Evolutionary conservation across 2,888 invertebrate species (phyloP).

Genomic region (Aromia moschata): DNA sequence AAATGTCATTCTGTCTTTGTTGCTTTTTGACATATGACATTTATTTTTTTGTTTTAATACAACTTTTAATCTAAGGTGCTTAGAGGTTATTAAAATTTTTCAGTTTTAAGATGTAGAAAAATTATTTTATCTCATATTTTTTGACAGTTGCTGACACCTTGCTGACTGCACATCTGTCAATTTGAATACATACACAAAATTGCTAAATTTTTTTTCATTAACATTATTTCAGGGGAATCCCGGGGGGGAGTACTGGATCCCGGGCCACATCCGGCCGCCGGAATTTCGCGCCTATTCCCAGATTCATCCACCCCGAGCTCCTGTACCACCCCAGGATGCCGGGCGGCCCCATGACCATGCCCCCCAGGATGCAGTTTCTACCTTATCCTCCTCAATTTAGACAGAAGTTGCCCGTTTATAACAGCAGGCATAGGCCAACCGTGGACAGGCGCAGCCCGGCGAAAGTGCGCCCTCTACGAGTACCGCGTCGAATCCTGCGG

Average conservation of each 20-base stretch:
- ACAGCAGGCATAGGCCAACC: conserved; percentile 24
- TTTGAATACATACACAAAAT: too few relatives aligned
- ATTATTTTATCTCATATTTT: too few relatives aligned
- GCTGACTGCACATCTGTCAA: too few relatives aligned
- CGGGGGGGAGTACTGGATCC: conserved; percentile 24
- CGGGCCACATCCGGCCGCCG: conserved; percentile 23
- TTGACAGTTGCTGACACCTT: too few relatives aligned
- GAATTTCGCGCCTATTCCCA: conserved; percentile 25
- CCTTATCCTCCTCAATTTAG: conserved; percentile 20
- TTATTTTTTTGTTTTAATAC: too few relatives aligned
- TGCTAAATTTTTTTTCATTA: too few relatives aligned
- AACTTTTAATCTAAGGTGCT: too few relatives aligned
- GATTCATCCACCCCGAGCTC: conserved; percentile 28
- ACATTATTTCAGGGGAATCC: conserved; percentile 25
- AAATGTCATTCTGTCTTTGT: too few relatives aligned
- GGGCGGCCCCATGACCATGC: conserved; percentile 25
- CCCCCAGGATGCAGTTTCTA: conserved; percentile 32
- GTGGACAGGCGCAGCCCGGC: not conserved
- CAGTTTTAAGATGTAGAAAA: too few relatives aligned
- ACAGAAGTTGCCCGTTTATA: conserved; percentile 31
- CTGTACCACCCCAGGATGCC: conserved; percentile 32
- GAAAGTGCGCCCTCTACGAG: not conserved
- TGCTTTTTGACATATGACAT: too few relatives aligned
- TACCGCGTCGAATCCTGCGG: not conserved
- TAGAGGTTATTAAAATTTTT: too few relatives aligned